These are phyloP conservation scores for Trichonephila clavipes DNA, from an alignment of 1,140 invertebrate genomes.

Conservation along the genomic window DNA sequence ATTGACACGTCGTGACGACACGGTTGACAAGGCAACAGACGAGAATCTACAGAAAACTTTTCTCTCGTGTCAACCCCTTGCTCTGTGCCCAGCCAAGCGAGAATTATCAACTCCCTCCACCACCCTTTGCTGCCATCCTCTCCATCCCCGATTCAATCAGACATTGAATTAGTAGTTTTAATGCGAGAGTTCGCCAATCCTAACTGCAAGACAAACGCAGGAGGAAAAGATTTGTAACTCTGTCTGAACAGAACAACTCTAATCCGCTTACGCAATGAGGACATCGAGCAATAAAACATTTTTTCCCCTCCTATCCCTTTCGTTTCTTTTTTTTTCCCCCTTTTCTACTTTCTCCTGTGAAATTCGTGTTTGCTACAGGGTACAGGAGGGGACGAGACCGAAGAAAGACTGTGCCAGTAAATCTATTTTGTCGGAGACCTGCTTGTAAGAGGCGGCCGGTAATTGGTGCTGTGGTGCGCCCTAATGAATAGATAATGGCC, in stretches of 20 bases:
- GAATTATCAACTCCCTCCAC: slow-evolving; percentile 5
- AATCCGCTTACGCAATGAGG: slow-evolving; percentile 70
- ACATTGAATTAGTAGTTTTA: slow-evolving; percentile 9
- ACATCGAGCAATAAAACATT: slow-evolving; percentile 47
- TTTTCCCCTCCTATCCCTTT: not conserved
- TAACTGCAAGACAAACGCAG: slow-evolving; percentile 27
- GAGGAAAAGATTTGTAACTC: slow-evolving; percentile 45
- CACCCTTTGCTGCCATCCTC: not conserved
- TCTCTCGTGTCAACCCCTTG: slow-evolving; percentile 16
- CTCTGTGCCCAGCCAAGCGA: not conserved
- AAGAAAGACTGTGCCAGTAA: slow-evolving; percentile 60
- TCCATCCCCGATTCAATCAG: not conserved
- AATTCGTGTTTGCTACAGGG: not conserved
- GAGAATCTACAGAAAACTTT: slow-evolving; percentile 4
- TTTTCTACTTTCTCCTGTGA: not conserved
- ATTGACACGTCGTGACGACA: slow-evolving; percentile 46
- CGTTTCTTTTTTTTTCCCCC: not conserved
- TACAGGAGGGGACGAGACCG: not conserved
- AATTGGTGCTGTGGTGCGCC: slow-evolving; percentile 74
- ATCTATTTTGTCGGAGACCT: slow-evolving; percentile 69
- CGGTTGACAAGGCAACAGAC: slow-evolving; percentile 30
- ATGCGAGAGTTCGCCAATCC: not conserved
- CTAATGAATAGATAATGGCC: slow-evolving; percentile 76
- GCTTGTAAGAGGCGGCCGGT: slow-evolving; percentile 39
- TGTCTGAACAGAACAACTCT: not conserved